Evolutionary conservation across 2,797 vertebrate genomes (phyloP), one percentile per base, ranked within the genome.

Genomic region (Sparidentex hasta): DNA sequence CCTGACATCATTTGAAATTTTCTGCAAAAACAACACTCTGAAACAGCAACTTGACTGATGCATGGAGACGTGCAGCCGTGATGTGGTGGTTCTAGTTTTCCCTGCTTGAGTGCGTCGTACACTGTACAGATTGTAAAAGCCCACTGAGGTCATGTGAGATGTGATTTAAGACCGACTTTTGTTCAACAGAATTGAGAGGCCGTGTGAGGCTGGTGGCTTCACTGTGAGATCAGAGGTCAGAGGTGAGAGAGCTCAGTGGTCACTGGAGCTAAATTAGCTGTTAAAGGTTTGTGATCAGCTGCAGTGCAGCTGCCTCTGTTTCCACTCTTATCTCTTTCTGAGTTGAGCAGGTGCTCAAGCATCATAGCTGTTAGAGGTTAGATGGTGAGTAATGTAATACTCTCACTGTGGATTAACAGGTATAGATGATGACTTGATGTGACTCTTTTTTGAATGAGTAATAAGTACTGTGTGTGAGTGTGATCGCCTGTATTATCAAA

Each of bases 231-330:
- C 48, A n/a, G 18, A 51, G 48, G 48, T n/a, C 20, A 18, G 18
- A 7, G 48, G 48, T 50, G n/a, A n/a, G n/a, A n/a, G n/a, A n/a
- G n/a, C n/a, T 11, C 8, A 29, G 57, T 1, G 18, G 57, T 33
- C 44, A 46, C 44, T 17, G 33, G 44, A 43, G 27, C 47, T 65
- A 23, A 66, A 61, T 61, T 3, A n/a, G 23, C 38, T 63, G 44
- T 21, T 67, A 57, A 38, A 57, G 57, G 43, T 57, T 29, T 44
- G 56, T 29, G 55, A 81, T 62, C 44, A 66, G 56, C 51, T 66
- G 23, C 17, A 66, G 46, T 29, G 21, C 29, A 5, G 55, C 43
- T 13, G 55, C n/a, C 12, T 55, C 38, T 25, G 38, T 38, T 23
- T 50, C 18, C 11, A 38, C 9, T 38, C 25, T 56, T 18, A 29